A percentile compares a stretch with the other conserved stretches of the same genome.
Conservation (phyloP, 2,888 invertebrate species). For the Molanna angustata region DNA sequence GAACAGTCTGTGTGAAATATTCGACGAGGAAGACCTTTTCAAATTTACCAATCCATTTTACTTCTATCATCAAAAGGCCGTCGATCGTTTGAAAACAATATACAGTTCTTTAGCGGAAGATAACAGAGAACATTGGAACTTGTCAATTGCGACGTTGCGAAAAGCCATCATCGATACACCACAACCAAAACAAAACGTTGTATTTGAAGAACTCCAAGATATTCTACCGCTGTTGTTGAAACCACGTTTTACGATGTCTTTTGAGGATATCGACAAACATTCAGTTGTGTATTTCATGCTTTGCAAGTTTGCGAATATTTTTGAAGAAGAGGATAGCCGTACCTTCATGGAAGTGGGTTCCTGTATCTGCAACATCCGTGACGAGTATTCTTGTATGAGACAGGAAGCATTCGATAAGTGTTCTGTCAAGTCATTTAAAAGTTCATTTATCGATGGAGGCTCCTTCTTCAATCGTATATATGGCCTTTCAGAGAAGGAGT, state of each 20-base stretch:
- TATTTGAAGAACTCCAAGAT: slow-evolving; percentile 5
- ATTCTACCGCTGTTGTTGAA: slow-evolving; percentile 5
- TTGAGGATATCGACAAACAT: neutral
- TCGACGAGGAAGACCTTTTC: slow-evolving; percentile 7
- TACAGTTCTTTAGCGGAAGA: neutral
- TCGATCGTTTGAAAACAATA: slow-evolving; percentile 3
- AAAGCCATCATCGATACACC: slow-evolving; percentile 3
- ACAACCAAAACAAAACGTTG: slow-evolving; percentile 1
- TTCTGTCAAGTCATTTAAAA: too few species aligned
- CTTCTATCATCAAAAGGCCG: slow-evolving; percentile 5
- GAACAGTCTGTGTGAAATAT: neutral
- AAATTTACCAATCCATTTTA: slow-evolving; percentile 11
- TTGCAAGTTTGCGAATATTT: slow-evolving; percentile 8
- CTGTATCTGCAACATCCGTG: too few species aligned
- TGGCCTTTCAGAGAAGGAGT: too few species aligned
- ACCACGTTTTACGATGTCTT: slow-evolving; percentile 3
- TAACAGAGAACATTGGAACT: slow-evolving; percentile 2
- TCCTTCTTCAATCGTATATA: too few species aligned
- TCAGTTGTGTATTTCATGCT: neutral
- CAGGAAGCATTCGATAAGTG: too few species aligned
- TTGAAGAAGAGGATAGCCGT: slow-evolving; percentile 5
- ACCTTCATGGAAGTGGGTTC: too few species aligned
- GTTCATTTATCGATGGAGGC: too few species aligned
- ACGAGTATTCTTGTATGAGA: too few species aligned
- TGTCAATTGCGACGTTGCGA: slow-evolving; percentile 14